Conservation (phyloP, 64 coral and sea anemone genomes). For the Cladopsammia gracilis region DNA sequence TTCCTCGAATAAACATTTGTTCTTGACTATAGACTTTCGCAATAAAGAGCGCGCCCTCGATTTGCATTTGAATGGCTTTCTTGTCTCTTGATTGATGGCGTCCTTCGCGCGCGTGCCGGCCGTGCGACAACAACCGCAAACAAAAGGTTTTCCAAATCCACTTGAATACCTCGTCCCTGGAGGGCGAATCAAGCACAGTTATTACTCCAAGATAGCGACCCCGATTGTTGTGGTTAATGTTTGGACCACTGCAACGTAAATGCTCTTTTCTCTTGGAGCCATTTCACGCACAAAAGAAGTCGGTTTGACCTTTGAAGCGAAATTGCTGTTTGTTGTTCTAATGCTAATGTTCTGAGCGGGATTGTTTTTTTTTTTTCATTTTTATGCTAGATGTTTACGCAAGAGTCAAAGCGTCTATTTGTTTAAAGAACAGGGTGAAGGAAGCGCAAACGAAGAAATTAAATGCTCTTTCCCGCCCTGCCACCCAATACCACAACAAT, state of each 20-base stretch:
- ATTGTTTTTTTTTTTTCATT: neutral
- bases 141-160: slow-evolving; percentile 59
- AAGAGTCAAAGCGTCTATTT: slow-evolving; percentile 7
- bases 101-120: slow-evolving; percentile 78
- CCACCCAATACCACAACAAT: neutral
- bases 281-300: slow-evolving; percentile 40
- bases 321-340: slow-evolving; percentile 13
- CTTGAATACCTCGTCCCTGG: slow-evolving; percentile 37
- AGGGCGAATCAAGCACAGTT: slow-evolving; percentile 21
- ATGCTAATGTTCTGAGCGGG: slow-evolving; percentile 1
- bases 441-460: neutral
- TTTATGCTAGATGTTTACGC: neutral
- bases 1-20: slow-evolving; percentile 65
- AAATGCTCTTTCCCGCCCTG: neutral
- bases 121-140: slow-evolving; percentile 48
- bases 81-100: slow-evolving; percentile 79
- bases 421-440: neutral
- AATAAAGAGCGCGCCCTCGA: slow-evolving; percentile 47
- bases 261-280: neutral
- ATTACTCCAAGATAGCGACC: neutral
- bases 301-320: slow-evolving; percentile 25
- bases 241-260: slow-evolving; percentile 5
- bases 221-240: slow-evolving; percentile 11
- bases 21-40: slow-evolving; percentile 42
- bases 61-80: slow-evolving; percentile 79